These are phyloP conservation scores for Anniella stebbinsi DNA, from an alignment of 2,797 vertebrate species.

Conservation along the genomic window DNA sequence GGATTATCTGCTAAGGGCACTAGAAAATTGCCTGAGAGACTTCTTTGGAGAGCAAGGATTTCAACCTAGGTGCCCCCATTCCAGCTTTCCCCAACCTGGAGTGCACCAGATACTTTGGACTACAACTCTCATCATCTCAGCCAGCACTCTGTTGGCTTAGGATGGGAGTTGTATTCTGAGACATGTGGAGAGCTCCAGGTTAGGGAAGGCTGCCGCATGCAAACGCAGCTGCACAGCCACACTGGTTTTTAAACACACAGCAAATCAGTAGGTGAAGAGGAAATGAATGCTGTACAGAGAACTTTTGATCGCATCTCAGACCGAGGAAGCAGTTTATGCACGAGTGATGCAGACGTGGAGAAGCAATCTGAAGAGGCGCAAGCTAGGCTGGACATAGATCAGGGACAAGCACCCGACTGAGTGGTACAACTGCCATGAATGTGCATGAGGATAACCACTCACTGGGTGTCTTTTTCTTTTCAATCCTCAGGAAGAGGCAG, in stretches of 20 bases:
- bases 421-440: conserved; percentile 73
- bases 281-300: background rate
- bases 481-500: conserved; percentile 86
- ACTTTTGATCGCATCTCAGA: conserved; percentile 5
- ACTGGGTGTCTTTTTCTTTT: conserved; percentile 86
- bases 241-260: background rate
- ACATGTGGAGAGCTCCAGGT: too few species aligned
- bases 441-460: conserved; percentile 78
- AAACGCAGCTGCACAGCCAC: background rate
- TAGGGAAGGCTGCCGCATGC: background rate
- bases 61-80: background rate
- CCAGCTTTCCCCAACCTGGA: background rate
- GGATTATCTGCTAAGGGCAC: background rate
- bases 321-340: conserved; percentile 13
- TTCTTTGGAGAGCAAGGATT: background rate
- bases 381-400: background rate
- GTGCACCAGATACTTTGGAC: too few species aligned
- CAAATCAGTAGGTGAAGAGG: conserved; percentile 30
- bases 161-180: too few species aligned
- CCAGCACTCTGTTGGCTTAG: too few species aligned
- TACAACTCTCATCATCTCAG: too few species aligned
- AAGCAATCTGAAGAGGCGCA: conserved; percentile 41
- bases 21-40: background rate
- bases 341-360: conserved; percentile 10
- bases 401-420: conserved; percentile 71